Percentiles rank a stretch among this genome's conserved stretches.
phyloP scores from a whole-genome alignment of 1,140 invertebrate genomes.

The Drosophila subpulchrella region DNA sequence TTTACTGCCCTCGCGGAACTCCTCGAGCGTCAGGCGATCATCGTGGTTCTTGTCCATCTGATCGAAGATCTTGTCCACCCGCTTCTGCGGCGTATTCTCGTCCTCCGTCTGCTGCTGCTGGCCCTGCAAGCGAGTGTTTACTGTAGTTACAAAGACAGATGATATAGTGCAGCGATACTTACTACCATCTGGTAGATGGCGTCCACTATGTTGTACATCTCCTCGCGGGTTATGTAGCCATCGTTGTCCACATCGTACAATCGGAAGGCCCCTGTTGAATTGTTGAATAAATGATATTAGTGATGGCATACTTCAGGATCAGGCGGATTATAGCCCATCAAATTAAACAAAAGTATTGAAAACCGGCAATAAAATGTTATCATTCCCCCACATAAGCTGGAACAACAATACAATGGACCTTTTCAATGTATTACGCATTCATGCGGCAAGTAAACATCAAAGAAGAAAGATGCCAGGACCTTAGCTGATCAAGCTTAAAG shows the following conservation, averaged over 20 bases:
- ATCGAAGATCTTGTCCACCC: slow-evolving; percentile 98
- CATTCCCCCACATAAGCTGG: too few relatives aligned
- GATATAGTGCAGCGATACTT: slow-evolving; percentile 84
- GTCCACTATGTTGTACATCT: slow-evolving; percentile 99
- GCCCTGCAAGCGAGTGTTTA: slow-evolving; percentile 86
- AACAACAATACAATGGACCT: too few relatives aligned
- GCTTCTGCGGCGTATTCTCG: slow-evolving; percentile 97
- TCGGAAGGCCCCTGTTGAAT: slow-evolving; percentile 95
- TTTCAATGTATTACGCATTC: too few relatives aligned
- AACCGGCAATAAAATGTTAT: too few relatives aligned
- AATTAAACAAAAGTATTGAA: too few relatives aligned
- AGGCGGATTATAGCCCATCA: too few relatives aligned
- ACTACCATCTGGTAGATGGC: slow-evolving; percentile 99
- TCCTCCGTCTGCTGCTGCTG: slow-evolving; percentile 95
- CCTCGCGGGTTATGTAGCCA: slow-evolving; percentile 97
- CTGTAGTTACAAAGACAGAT: not conserved
- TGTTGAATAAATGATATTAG: not conserved
- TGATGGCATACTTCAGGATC: not conserved
- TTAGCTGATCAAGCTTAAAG: too few relatives aligned
- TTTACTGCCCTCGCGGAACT: slow-evolving; percentile 99
- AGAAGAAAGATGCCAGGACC: too few relatives aligned
- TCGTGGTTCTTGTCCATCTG: slow-evolving; percentile 99
- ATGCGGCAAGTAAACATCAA: too few relatives aligned
- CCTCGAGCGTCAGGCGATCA: slow-evolving; percentile 88
- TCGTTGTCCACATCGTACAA: slow-evolving; percentile 99